Evolutionary conservation across 2,113 vertebrate species (phyloP), one percentile per base, ranked within the genome.

Genomic region (Dendrocopos noguchii): DNA sequence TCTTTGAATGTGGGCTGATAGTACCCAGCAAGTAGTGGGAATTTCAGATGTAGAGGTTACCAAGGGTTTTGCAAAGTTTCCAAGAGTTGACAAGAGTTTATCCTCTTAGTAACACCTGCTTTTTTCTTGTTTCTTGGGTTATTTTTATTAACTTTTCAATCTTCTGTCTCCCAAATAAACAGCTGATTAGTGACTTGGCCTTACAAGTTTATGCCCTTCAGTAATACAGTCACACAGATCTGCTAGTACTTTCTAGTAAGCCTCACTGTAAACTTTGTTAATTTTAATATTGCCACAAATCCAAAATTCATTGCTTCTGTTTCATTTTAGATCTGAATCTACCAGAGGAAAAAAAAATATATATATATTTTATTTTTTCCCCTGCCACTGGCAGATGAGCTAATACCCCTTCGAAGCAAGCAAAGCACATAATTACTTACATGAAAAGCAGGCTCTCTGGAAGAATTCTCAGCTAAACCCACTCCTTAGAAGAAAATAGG

Each of bases 401-500:
- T 95, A 96, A 94, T 85, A 94, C 75, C 71, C 83, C 97, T 98
- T 97, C 94, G 75, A 98, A 98, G 97, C 96, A 97, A 97, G 97
- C 96, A 98, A 98, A 98, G 98, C 93, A 97, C 97, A 98, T 98
- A 98, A 98, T 99, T 98, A 98, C 97, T 97, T 96, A 97, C 96
- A 98, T 98, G 98, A 98, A 98, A 98, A 98, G 97, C 96, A 98
- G 98, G 95, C 95, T 97, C 97, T 98, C 98, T 97, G 96, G 98
- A 97, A 98, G 98, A 98, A 98, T 97, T 97, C 97, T 97, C 95
- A 93, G 63, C 96, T 98, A 98, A 98, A 96, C 96, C 96, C 66
- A 79, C 93, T 93, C 96, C 97, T 97, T 92, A 80, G 94, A 98
- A 97, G 95, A 96, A 97, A 97, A 96, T 96, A 97, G 94, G 96